A percentile compares a stretch with the other conserved stretches of the same genome.
Evolutionary conservation across 1,140 invertebrate genomes (phyloP).

Genomic region (Parapsyche elsis): DNA sequence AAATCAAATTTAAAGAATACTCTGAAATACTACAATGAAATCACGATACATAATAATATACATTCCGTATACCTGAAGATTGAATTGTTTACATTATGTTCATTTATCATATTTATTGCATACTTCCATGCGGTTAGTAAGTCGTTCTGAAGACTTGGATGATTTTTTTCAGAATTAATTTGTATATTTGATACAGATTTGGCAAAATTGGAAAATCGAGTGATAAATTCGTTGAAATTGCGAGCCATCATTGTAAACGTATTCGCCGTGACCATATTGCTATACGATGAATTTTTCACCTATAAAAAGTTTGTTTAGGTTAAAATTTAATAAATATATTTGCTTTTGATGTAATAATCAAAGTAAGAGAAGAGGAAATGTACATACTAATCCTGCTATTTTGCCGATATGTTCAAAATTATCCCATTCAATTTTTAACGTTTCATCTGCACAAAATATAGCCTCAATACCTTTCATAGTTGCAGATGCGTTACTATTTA

Average conservation of each 20-base stretch:
- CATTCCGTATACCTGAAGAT: constrained; percentile 62
- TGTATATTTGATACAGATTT: background rate
- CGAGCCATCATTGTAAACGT: constrained; percentile 61
- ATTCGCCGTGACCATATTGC: constrained; percentile 46
- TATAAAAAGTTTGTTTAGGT: too few relatives aligned
- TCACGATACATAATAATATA: constrained; percentile 3
- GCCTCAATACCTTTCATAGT: constrained; percentile 59
- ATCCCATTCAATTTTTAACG: constrained; percentile 60
- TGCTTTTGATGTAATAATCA: background rate
- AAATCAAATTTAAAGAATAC: constrained; percentile 38
- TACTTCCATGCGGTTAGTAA: constrained; percentile 59
- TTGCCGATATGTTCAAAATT: constrained; percentile 58
- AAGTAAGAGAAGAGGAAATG: background rate
- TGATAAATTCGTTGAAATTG: constrained; percentile 60
- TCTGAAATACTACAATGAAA: constrained; percentile 1
- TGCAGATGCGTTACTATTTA: constrained; percentile 54
- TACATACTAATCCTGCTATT: constrained; percentile 59
- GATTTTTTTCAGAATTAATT: too few relatives aligned
- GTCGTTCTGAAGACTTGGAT: constrained; percentile 21
- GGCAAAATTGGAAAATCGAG: constrained; percentile 56
- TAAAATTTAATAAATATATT: too few relatives aligned
- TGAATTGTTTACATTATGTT: constrained; percentile 62
- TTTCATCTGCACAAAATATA: constrained; percentile 59
- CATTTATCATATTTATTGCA: constrained; percentile 59
- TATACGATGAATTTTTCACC: constrained; percentile 1